Conservation (phyloP, 2,888 invertebrate species). For the Sesamia inferens region DNA sequence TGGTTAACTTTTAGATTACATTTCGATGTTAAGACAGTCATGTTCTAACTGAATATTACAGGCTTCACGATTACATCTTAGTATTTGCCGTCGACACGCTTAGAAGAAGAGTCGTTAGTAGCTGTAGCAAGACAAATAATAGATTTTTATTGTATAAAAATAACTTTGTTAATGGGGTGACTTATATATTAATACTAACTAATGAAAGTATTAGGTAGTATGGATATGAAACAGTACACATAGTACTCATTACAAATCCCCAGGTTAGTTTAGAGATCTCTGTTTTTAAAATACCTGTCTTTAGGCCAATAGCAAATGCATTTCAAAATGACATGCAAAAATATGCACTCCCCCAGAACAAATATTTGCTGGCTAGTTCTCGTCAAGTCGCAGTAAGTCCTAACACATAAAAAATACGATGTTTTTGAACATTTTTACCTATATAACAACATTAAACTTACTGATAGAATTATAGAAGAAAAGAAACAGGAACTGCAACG, state of each 20-base stretch:
- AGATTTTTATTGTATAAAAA: neutral
- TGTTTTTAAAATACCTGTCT: no score
- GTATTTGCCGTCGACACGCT: neutral
- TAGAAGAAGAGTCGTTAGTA: no score
- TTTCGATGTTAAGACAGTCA: neutral
- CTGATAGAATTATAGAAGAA: neutral
- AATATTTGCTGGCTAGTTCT: neutral
- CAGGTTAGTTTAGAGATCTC: neutral
- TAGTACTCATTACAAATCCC: neutral
- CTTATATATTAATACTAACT: no score
- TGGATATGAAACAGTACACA: neutral
- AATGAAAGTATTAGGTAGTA: no score
- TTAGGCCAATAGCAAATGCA: neutral
- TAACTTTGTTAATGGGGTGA: neutral
- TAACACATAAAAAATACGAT: neutral
- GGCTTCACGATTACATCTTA: neutral
- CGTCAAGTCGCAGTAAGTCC: neutral
- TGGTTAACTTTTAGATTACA: slow-evolving; percentile 3
- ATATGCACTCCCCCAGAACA: neutral
- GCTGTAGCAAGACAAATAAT: neutral
- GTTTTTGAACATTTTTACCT: neutral
- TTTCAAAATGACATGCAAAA: neutral
- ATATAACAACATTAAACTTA: neutral
- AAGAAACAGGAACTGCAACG: neutral
- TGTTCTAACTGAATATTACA: neutral